Conservation (phyloP, 2,113 vertebrate genomes). For the Alligator mississippiensis region DNA sequence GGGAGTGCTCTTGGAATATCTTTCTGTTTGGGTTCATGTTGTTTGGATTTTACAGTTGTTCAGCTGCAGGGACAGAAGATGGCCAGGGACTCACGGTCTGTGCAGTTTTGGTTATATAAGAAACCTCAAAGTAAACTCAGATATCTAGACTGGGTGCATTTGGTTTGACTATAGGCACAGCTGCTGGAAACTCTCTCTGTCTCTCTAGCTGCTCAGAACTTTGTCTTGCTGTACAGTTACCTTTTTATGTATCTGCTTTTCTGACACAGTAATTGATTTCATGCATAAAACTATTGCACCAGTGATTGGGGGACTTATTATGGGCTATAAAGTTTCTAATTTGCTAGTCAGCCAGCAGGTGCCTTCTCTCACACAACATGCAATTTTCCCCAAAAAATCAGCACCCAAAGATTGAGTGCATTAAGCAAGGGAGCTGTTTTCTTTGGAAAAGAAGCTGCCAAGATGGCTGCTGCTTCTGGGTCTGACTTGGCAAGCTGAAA, state of each 20-base stretch:
- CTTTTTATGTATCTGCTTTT: not conserved
- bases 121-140: not conserved
- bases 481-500: too few species aligned
- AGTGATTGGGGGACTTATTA: not conserved
- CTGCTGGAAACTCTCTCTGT: conserved; percentile 19
- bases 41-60: not conserved
- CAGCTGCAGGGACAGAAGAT: not conserved
- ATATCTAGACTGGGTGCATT: not conserved
- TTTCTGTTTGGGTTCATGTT: not conserved
- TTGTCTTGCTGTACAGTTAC: not conserved
- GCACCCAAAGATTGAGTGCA: too few species aligned
- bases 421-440: too few species aligned
- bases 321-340: not conserved
- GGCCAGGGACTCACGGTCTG: not conserved
- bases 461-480: too few species aligned
- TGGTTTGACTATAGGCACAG: not conserved
- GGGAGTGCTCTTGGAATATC: not conserved
- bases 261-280: not conserved
- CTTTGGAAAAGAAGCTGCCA: too few species aligned
- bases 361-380: too few species aligned
- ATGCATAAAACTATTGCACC: not conserved
- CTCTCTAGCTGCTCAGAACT: not conserved
- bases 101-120: not conserved
- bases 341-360: not conserved
- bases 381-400: too few species aligned